Base-by-base conservation (phyloP, 1,140 invertebrate species). In the Thaumetopoea pityocampa region DNA sequence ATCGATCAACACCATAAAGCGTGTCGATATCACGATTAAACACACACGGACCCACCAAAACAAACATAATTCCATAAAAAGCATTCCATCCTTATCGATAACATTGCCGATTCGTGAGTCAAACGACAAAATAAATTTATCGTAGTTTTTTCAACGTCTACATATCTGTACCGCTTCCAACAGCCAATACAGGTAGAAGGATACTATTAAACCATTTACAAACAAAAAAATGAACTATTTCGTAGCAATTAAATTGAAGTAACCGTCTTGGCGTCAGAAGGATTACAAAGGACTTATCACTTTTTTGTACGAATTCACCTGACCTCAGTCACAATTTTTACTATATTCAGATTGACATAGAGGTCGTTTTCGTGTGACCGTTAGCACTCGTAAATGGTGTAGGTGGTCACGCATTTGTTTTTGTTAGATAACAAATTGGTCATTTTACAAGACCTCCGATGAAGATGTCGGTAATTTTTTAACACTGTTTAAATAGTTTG, bases 231-330 rank as follows among this genome's bases (percentile, higher is more conserved):
- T 76, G 70, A 69, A 66, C 35, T 42, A 69, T 62, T 72, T 63
- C 54, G 58, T 74, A 76, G 68, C 74, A 81, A 81, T 81, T 81
- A 81, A 77, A 62, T 70, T 44, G 45, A 49, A 60, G 54, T 80
- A 77, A 74, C 53, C 64, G 64, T 63, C 28, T 45, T 78, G 79
- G 79, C 79, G 79, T 83, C 77, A 81, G 65, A 38, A 52, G 71
- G 72, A 80, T 79, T 79, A 82, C 70, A 76, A 74, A 65, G 64
- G 67, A 77, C 63, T 79, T 82, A 74, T 77, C 72, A 71, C 64
- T 63, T 68, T 77, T 72, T 73, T 72, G 55, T 53, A 36, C 8
- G 4, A 9, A 7, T 30, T 5, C n/a, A 15, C 7, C 1, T 3
- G 4, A 17, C 3, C n/a, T n/a, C 15, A 29, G 26, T 49, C 29